Percentiles rank a stretch among this genome's conserved stretches.
phyloP scores from a whole-genome alignment of 1,140 invertebrate genomes.

The Heterodera carotae region DNA sequence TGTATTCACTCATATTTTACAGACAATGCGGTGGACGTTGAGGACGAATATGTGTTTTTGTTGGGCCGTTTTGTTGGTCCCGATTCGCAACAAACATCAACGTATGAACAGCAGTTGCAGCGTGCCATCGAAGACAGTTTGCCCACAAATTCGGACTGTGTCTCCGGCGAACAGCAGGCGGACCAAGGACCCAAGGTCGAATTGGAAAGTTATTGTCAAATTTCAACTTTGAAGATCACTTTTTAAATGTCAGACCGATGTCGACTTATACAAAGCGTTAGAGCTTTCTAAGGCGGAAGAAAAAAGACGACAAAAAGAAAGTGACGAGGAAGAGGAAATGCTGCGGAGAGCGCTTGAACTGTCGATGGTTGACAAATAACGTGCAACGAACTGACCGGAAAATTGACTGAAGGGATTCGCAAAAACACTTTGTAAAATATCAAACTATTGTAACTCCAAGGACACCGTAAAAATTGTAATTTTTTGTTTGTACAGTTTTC shows the following conservation, averaged over 20 bases:
- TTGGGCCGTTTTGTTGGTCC: slow-evolving; percentile 32
- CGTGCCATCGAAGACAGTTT: slow-evolving; percentile 39
- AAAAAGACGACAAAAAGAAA: slow-evolving; percentile 14
- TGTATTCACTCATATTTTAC: slow-evolving; percentile 2
- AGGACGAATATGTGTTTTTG: slow-evolving; percentile 40
- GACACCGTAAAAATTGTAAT: too few species aligned
- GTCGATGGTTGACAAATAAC: slow-evolving; percentile 37
- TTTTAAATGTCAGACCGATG: slow-evolving; percentile 28
- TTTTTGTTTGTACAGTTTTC: too few species aligned
- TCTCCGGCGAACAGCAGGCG: background rate
- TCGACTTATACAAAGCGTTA: slow-evolving; percentile 27
- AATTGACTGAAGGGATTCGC: too few species aligned
- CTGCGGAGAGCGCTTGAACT: slow-evolving; percentile 30
- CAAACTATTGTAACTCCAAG: too few species aligned
- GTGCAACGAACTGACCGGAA: too few species aligned
- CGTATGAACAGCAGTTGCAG: slow-evolving; percentile 34
- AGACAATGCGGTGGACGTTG: slow-evolving; percentile 41
- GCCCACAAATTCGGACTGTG: background rate
- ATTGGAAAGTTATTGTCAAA: background rate
- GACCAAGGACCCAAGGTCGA: background rate
- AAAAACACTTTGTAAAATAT: too few species aligned
- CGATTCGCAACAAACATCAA: slow-evolving; percentile 5
- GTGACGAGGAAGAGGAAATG: slow-evolving; percentile 35
- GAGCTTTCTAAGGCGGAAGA: slow-evolving; percentile 36
- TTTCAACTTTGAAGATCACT: background rate